These are phyloP conservation scores for Drosophila jambulina DNA, from an alignment of 1,140 invertebrate genomes.

Conservation along the genomic window DNA sequence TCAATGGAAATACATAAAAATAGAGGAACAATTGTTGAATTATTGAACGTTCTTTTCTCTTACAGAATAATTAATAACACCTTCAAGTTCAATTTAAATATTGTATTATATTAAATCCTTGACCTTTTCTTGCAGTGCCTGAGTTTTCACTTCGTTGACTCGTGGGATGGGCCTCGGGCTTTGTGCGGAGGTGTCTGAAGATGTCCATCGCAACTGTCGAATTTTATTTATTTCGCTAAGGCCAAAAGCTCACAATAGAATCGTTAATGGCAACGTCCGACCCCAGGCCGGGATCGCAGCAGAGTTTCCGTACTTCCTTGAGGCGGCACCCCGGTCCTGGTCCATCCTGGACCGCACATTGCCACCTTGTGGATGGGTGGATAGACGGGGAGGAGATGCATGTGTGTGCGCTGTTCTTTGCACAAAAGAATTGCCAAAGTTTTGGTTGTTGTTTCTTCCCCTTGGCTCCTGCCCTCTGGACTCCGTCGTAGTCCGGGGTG, in stretches of 20 bases:
- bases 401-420: slow-evolving; percentile 18
- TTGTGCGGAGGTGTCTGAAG: slow-evolving; percentile 47
- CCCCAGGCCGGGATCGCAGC: slow-evolving; percentile 45
- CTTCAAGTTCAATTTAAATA: not conserved
- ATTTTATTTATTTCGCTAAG: slow-evolving; percentile 82
- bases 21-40: not conserved
- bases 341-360: slow-evolving; percentile 53
- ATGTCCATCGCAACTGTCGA: slow-evolving; percentile 74
- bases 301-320: slow-evolving; percentile 76
- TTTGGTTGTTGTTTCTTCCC: slow-evolving; percentile 69
- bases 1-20: not conserved
- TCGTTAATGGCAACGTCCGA: slow-evolving; percentile 74
- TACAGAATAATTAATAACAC: no score
- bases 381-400: slow-evolving; percentile 13
- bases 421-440: slow-evolving; percentile 79
- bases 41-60: not conserved
- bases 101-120: no score
- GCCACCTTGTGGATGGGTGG: slow-evolving; percentile 42
- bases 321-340: slow-evolving; percentile 55
- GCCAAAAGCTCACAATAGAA: slow-evolving; percentile 82
- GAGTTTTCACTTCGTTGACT: slow-evolving; percentile 9
- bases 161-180: slow-evolving; percentile 5
- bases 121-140: slow-evolving; percentile 29
- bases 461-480: slow-evolving; percentile 7
- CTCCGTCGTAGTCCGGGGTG: slow-evolving; percentile 1